These are phyloP conservation scores for Ruditapes philippinarum DNA, from an alignment of 1,140 invertebrate genomes.

Conservation along the genomic window DNA sequence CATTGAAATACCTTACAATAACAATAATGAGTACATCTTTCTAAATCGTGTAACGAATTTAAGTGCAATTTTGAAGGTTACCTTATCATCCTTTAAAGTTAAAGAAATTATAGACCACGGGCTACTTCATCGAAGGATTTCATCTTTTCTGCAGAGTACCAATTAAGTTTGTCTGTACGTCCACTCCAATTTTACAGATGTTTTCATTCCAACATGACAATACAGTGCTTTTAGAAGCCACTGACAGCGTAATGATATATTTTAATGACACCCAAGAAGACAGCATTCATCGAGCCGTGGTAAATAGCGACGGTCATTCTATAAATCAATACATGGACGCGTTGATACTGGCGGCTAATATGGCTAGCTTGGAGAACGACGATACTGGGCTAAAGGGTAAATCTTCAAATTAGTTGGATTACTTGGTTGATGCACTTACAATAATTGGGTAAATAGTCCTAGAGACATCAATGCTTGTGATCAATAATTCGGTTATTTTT, in stretches of 20 bases:
- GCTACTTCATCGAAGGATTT: too few relatives aligned
- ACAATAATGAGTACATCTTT: too few relatives aligned
- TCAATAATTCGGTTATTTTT: neutral
- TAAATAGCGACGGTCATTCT: neutral
- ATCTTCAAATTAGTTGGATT: neutral
- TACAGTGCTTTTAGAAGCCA: too few relatives aligned
- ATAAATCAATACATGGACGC: neutral
- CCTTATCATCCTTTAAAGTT: too few relatives aligned
- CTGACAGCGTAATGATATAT: neutral
- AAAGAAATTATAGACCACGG: too few relatives aligned
- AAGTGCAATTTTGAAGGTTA: too few relatives aligned
- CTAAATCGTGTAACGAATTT: too few relatives aligned
- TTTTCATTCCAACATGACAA: too few relatives aligned
- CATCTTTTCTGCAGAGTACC: too few relatives aligned
- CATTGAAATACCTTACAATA: too few relatives aligned
- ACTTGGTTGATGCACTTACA: neutral
- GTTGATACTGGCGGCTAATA: neutral
- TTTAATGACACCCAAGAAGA: neutral
- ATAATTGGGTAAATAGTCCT: slow-evolving; percentile 14
- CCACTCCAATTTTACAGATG: too few relatives aligned
- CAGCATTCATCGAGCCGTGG: neutral
- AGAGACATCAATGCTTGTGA: neutral
- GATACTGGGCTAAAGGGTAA: neutral
- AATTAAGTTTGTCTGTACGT: too few relatives aligned
- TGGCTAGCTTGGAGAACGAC: neutral